Evolutionary conservation across 2,113 vertebrate genomes (phyloP), one percentile per base, ranked within the genome.

Genomic region (Galeopterus variegatus): DNA sequence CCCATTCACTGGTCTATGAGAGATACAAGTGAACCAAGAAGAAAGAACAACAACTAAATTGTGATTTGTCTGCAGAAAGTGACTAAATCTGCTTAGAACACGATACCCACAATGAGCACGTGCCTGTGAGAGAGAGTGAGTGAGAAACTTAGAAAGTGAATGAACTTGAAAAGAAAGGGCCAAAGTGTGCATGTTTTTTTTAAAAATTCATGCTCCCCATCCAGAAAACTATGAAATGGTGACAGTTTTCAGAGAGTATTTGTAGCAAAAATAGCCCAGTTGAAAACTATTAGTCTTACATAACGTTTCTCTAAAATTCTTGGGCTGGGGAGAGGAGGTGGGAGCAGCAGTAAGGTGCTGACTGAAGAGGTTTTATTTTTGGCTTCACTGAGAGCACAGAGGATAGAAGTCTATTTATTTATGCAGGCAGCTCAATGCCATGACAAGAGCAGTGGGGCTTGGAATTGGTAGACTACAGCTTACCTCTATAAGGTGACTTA

Each of bases 341-440:
- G 50, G 24, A 83, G 36, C 77, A 77, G n/a, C 69, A 64, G 31
- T 5, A 21, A 93, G 67, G 56, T 54, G 50, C 54, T 92, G 28
- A 67, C 15, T n/a, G 65, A 83, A 82, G 82, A 79, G 81, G 31
- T 65, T 77, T 76, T 88, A 77, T 84, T 88, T 83, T 45, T 31
- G 81, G 24, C 56, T 88, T 26, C 67, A 75, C 1, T n/a, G 41
- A 95, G 58, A 84, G 23, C 8, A 1, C 48, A 14, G 21, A 83
- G 65, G n/a, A 54, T 48, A 73, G 24, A 89, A 18, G 65, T 45
- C 88, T 69, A 62, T 95, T 88, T 91, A 69, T 45, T 56, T 50
- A 31, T 67, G 33, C 31, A 45, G 70, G 33, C 52, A 84, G 33
- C 19, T 89, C 4, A 36, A 12, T 31, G 48, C 56, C 41, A 65